These are phyloP conservation scores for Gobio occitaniae DNA, from an alignment of 2,797 vertebrate species.

Conservation along the genomic window DNA sequence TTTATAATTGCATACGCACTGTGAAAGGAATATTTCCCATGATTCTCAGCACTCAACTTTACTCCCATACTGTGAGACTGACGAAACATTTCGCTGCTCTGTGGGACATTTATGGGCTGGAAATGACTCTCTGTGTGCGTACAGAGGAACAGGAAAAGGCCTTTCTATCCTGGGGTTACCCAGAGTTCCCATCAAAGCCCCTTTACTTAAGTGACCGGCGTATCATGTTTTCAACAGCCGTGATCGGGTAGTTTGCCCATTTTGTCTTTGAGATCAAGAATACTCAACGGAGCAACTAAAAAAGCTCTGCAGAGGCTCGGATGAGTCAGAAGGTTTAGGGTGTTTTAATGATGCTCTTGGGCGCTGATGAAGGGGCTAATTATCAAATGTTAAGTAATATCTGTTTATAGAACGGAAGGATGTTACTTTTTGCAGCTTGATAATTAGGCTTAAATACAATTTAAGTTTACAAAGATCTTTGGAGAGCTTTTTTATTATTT, in stretches of 20 bases:
- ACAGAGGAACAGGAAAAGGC: constrained; percentile 8
- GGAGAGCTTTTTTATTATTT: not conserved
- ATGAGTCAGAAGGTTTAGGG: constrained; percentile 17
- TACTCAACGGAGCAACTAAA: not conserved
- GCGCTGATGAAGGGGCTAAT: constrained; percentile 20
- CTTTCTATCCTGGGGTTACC: not conserved
- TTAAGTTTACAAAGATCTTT: not conserved
- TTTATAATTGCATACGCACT: not conserved
- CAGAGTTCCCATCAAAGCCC: constrained; percentile 24
- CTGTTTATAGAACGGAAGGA: constrained; percentile 12
- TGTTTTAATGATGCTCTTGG: constrained; percentile 32
- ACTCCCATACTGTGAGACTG: not conserved
- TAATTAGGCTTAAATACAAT: not conserved
- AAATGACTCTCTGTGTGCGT: constrained; percentile 25
- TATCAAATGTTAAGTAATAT: constrained; percentile 28
- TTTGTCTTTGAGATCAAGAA: constrained; percentile 24
- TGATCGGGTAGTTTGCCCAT: constrained; percentile 12
- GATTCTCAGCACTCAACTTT: not conserved
- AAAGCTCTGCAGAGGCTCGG: not conserved
- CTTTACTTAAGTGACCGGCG: constrained; percentile 11
- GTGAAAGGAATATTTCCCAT: constrained; percentile 7
- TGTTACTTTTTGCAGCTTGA: not conserved
- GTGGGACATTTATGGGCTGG: constrained; percentile 3
- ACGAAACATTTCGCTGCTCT: not conserved
- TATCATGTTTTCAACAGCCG: not conserved